Evolutionary conservation across 2,797 vertebrate species (phyloP).

Genomic region (Pseudochromis fuscus): DNA sequence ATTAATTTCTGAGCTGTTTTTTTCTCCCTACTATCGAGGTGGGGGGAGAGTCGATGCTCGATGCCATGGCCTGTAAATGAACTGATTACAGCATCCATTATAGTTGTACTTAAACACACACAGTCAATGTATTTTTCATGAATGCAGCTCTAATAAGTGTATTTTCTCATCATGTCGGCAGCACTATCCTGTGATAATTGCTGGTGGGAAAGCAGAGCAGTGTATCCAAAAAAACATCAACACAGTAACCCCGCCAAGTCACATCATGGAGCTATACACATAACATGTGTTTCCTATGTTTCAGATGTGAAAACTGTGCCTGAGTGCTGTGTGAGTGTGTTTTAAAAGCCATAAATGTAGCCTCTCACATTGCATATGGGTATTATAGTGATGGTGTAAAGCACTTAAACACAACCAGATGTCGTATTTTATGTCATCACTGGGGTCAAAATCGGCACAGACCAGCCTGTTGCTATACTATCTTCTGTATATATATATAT

Average conservation of each 20-base stretch:
- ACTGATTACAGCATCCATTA: background rate
- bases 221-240: background rate
- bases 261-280: background rate
- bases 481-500: background rate
- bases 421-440: background rate
- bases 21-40: background rate
- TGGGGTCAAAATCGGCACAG: background rate
- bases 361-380: background rate
- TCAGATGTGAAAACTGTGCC: background rate
- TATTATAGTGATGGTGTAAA: background rate
- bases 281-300: background rate
- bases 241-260: background rate
- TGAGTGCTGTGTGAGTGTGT: background rate
- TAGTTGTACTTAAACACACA: background rate
- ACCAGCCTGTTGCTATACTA: slow-evolving; percentile 3
- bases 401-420: slow-evolving; percentile 3
- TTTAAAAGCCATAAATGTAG: background rate
- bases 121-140: background rate
- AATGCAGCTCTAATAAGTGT: background rate
- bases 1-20: background rate
- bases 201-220: background rate
- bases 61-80: background rate
- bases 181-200: background rate
- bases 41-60: background rate
- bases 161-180: background rate